Percentiles rank a stretch among this genome's conserved stretches.
These are phyloP conservation scores for Suillia variegata DNA, from an alignment of 2,888 invertebrate species.

Conservation along the genomic window DNA sequence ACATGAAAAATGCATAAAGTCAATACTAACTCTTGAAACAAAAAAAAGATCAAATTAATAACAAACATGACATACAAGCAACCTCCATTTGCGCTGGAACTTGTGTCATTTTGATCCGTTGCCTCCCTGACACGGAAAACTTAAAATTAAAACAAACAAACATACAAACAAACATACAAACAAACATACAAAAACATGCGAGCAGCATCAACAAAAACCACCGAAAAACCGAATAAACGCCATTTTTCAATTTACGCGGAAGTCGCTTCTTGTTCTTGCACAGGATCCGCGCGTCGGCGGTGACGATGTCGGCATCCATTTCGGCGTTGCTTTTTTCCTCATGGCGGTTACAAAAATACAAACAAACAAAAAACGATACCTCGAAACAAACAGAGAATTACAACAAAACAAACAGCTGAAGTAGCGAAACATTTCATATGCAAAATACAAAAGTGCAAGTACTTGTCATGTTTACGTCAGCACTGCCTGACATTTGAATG, in stretches of 20 bases:
- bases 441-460: conserved; percentile 37
- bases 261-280: conserved; percentile 19
- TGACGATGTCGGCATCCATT: neutral
- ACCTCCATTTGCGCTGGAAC: neutral
- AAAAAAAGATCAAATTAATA: neutral
- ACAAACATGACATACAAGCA: neutral
- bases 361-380: neutral
- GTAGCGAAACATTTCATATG: too few relatives aligned
- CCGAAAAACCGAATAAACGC: conserved; percentile 27
- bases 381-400: too few relatives aligned
- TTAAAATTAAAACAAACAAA: too few relatives aligned
- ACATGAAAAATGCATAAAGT: neutral
- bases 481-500: conserved; percentile 37
- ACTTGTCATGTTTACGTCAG: conserved; percentile 40
- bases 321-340: too few relatives aligned
- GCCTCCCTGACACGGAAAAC: too few relatives aligned
- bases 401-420: too few relatives aligned
- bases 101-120: conserved; percentile 4
- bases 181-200: neutral
- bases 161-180: neutral
- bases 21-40: neutral
- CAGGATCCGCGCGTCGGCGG: neutral
- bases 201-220: conserved; percentile 16
- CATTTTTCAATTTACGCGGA: conserved; percentile 36
- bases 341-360: neutral